Conservation (phyloP, 2,888 invertebrate species). For the Scaptomyza flava region DNA sequence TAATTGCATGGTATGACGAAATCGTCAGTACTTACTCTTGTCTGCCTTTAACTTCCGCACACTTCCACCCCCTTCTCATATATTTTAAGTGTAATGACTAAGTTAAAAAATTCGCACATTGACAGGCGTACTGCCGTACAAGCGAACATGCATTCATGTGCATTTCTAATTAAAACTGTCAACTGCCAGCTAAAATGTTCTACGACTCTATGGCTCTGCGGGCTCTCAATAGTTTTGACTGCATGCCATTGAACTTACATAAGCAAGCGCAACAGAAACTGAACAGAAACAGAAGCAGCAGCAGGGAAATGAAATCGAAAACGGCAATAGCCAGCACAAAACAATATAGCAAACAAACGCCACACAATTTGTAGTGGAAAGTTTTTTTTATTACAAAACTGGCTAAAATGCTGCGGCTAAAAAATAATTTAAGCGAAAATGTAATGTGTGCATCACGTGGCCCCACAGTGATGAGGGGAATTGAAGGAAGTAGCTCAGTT, state of each 20-base stretch:
- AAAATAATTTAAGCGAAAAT: slow-evolving; percentile 7
- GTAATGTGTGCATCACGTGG: slow-evolving; percentile 59
- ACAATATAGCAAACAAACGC: slow-evolving; percentile 45
- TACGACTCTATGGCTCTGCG: slow-evolving; percentile 2
- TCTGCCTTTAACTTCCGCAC: slow-evolving; percentile 1
- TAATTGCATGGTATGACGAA: slow-evolving; percentile 41
- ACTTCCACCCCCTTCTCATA: background rate
- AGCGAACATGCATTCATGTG: slow-evolving; percentile 38
- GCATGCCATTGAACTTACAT: slow-evolving; percentile 77
- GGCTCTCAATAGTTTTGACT: slow-evolving; percentile 16
- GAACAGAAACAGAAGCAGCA: slow-evolving; percentile 17
- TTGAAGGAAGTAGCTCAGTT: background rate
- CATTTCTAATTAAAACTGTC: slow-evolving; percentile 57
- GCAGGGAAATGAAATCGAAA: slow-evolving; percentile 53
- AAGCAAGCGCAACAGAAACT: slow-evolving; percentile 43
- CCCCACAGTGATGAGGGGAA: background rate
- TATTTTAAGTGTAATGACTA: slow-evolving; percentile 27
- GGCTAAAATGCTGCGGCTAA: slow-evolving; percentile 43
- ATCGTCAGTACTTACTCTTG: background rate
- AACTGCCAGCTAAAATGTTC: slow-evolving; percentile 11
- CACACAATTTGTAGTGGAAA: slow-evolving; percentile 70
- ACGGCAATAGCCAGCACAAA: slow-evolving; percentile 43
- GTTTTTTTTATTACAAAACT: slow-evolving; percentile 56
- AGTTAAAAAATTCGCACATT: slow-evolving; percentile 40
- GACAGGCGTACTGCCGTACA: slow-evolving; percentile 35